Conservation (phyloP, 2,888 invertebrate genomes). For the Patella ulyssiponensis region DNA sequence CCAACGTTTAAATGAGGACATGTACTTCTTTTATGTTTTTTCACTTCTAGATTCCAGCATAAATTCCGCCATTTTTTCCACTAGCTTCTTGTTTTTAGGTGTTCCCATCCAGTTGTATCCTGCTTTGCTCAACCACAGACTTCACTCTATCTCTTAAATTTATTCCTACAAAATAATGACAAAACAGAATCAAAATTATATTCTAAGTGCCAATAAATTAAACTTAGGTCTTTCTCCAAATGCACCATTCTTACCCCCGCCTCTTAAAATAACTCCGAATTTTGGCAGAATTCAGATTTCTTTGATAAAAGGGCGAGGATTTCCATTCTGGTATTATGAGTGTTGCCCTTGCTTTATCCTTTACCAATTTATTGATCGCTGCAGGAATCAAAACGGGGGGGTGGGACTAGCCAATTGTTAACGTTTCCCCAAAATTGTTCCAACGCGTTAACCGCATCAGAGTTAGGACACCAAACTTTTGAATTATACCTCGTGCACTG, state of each 20-base stretch:
- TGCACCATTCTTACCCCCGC: neutral
- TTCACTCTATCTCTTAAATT: too few relatives aligned
- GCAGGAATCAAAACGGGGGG: neutral
- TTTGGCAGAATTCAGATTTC: neutral
- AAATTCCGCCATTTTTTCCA: neutral
- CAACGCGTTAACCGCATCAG: neutral
- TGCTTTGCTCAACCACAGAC: too few relatives aligned
- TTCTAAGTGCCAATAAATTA: neutral
- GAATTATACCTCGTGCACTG: neutral
- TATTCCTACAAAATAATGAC: too few relatives aligned
- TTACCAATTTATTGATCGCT: neutral
- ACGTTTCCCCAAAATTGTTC: neutral
- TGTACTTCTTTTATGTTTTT: neutral
- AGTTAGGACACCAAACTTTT: neutral
- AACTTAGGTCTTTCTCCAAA: neutral
- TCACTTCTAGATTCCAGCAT: neutral
- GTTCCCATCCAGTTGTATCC: neutral
- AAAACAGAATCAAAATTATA: neutral
- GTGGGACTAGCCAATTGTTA: constrained; percentile 1
- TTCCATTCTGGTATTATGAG: neutral
- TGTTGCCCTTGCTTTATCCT: neutral
- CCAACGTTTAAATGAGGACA: neutral
- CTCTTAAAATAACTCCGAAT: neutral
- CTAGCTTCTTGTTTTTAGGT: neutral
- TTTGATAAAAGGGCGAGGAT: neutral